phyloP scores from a whole-genome alignment of 2,888 invertebrate genomes.

The Spilarctia lutea region DNA sequence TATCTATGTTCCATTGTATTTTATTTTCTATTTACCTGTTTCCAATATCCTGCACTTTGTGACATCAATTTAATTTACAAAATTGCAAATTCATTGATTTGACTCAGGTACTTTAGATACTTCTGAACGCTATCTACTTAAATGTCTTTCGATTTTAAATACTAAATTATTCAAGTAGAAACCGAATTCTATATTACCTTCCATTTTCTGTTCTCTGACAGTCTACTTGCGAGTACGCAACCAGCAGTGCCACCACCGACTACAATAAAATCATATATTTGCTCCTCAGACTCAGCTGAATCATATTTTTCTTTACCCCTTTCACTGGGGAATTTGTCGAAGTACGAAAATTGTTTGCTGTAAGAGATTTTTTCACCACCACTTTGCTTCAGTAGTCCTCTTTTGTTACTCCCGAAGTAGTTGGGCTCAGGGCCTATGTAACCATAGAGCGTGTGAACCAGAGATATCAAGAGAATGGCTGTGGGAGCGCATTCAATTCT shows the following conservation, averaged over 20 bases:
- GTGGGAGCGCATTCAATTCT: constrained; percentile 81
- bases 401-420: constrained; percentile 67
- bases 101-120: no score
- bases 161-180: not conserved
- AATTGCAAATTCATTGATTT: no score
- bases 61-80: no score
- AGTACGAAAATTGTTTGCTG: constrained; percentile 44
- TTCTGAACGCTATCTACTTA: no score
- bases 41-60: no score
- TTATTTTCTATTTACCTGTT: no score
- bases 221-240: constrained; percentile 77
- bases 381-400: constrained; percentile 17
- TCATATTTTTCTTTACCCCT: constrained; percentile 24
- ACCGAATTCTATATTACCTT: constrained; percentile 59
- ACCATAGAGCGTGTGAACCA: constrained; percentile 79
- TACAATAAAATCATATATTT: constrained; percentile 73
- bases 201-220: constrained; percentile 80
- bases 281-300: not conserved
- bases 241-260: constrained; percentile 81
- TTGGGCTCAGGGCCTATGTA: constrained; percentile 75
- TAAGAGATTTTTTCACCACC: constrained; percentile 11
- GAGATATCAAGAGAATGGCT: constrained; percentile 77
- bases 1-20: no score
- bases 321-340: constrained; percentile 40
- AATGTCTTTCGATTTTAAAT: not conserved